These are phyloP conservation scores for Lycaena phlaeas DNA, from an alignment of 2,888 invertebrate genomes.

Conservation along the genomic window DNA sequence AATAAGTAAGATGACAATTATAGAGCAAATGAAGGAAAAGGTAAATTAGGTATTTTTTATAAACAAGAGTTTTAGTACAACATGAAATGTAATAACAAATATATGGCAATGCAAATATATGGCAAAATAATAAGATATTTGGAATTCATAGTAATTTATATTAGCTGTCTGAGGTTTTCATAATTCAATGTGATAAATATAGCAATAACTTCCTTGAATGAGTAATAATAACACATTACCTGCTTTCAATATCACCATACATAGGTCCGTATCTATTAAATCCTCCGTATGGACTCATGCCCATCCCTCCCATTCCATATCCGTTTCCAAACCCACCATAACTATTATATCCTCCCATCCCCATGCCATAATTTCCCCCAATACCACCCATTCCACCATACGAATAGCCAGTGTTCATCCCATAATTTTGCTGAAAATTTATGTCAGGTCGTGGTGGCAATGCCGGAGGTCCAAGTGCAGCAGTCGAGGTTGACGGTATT, in stretches of 20 bases:
- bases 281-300: slow-evolving; percentile 44
- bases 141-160: not conserved
- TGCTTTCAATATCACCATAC: slow-evolving; percentile 76
- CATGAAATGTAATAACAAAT: no score
- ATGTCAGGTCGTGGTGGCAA: slow-evolving; percentile 50
- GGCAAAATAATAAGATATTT: not conserved
- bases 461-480: slow-evolving; percentile 29
- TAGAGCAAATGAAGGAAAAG: no score
- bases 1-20: no score
- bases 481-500: slow-evolving; percentile 35
- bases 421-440: slow-evolving; percentile 34
- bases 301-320: slow-evolving; percentile 27
- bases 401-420: slow-evolving; percentile 31
- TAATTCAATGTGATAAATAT: not conserved
- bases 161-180: not conserved
- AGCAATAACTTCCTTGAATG: slow-evolving; percentile 12
- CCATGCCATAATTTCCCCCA: slow-evolving; percentile 22
- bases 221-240: slow-evolving; percentile 39
- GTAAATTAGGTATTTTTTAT: no score
- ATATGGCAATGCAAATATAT: no score
- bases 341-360: slow-evolving; percentile 23
- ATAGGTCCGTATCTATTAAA: slow-evolving; percentile 56
- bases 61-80: no score
- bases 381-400: slow-evolving; percentile 28
- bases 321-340: slow-evolving; percentile 29